Base-by-base conservation (phyloP, 2,888 invertebrate genomes). In the Meteorus colon region DNA sequence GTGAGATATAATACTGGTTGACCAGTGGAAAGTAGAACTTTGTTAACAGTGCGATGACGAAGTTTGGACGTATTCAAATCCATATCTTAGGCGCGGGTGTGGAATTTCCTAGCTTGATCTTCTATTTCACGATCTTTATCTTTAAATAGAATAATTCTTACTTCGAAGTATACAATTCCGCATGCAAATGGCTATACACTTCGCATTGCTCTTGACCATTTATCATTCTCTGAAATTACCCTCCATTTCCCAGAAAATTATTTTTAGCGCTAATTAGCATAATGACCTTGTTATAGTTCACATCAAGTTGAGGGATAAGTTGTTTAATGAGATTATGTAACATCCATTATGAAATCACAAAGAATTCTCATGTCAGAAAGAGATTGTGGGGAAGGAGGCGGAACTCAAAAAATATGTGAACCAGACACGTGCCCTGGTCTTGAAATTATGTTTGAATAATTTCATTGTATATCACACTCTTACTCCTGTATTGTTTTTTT, bases 381-480 rank as follows among this genome's bases (percentile, higher is more conserved):
- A 4, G 19, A 41, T 2, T 2, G 12, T 12, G 41, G 41, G 34
- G 34, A 48, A 24, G n/a, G 1, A n/a, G 48, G 48, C 2, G 16
- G 62, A 65, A 68, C 29, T 41, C n/a, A 51, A 41, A 63, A 60
- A 75, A 76, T 80, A 80, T 78, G 79, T 77, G 68, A 76, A 69
- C 68, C 51, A 16, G 12, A 45, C 75, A 60, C 79, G 80, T 82
- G 79, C 79, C 77, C 79, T 75, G 76, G 77, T 76, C 73, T 37
- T 71, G 59, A 75, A 75, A 72, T 34, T 63, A 63, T 41, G 27
- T 67, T 14, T 24, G 12, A 37, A 27, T 67, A 67, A 67, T 48
- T 27, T 24, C 24, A 27, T 45, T 6, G 27, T 24, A 41, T 67
- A 67, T 45, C 14, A 45, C 37, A 45, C 27, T 16, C 24, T 14